A percentile compares a stretch with the other conserved stretches of the same genome.
Evolutionary conservation across 2,113 vertebrate species (phyloP).

Genomic region (Mobula hypostoma): DNA sequence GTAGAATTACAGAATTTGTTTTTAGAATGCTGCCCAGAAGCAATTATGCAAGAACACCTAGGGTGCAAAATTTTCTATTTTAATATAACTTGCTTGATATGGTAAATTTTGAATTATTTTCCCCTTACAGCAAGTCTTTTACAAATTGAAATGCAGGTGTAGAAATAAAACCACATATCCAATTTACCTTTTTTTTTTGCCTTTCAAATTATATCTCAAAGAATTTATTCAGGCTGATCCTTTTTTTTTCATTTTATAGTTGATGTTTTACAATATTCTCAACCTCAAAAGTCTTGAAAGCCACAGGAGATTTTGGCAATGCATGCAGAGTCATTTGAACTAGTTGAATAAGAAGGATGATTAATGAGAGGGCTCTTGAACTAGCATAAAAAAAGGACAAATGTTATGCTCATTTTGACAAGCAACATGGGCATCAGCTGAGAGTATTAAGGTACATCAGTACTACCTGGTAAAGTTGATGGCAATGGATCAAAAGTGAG

Average conservation of each 20-base stretch:
- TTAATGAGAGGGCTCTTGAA: background rate
- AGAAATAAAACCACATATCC: background rate
- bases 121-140: background rate
- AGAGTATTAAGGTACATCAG: background rate
- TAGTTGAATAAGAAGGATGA: background rate
- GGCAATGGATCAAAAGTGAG: background rate
- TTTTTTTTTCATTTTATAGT: background rate
- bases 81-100: background rate
- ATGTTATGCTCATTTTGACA: background rate
- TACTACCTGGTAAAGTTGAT: background rate
- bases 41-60: background rate
- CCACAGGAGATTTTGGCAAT: background rate
- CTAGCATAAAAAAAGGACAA: background rate
- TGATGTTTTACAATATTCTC: background rate
- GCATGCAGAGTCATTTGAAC: background rate
- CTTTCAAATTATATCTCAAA: background rate
- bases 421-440: background rate
- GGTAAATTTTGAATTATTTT: slow-evolving; percentile 4
- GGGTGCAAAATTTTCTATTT: background rate
- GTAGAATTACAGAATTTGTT: background rate
- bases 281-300: background rate
- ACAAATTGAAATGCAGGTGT: background rate
- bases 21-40: background rate
- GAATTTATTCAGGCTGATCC: background rate
- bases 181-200: background rate